These are phyloP conservation scores for Turdus rufiventris DNA, from an alignment of 2,113 vertebrate species.

Conservation along the genomic window DNA sequence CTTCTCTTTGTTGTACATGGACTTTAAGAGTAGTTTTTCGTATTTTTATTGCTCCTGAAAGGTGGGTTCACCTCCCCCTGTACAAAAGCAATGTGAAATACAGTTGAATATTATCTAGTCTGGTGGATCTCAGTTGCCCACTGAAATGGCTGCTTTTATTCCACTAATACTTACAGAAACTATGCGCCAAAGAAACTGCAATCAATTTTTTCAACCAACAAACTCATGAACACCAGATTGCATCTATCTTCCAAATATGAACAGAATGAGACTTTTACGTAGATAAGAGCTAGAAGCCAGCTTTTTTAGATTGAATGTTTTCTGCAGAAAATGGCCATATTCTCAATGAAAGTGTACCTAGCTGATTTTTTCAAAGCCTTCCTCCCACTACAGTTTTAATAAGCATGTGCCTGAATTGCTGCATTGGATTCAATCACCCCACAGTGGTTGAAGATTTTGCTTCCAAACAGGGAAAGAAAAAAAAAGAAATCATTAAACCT, in stretches of 20 bases:
- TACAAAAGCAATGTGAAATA: neutral
- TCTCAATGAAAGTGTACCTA: neutral
- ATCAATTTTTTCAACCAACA: neutral
- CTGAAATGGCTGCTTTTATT: neutral
- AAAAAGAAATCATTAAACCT: neutral
- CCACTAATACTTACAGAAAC: neutral
- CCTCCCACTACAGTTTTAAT: neutral
- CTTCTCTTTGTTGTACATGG: accelerated
- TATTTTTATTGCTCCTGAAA: neutral
- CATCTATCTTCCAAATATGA: neutral
- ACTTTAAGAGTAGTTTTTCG: neutral
- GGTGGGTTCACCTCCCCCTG: neutral
- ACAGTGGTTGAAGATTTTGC: neutral
- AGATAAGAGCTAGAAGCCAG: neutral
- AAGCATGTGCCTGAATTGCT: neutral
- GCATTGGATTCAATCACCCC: neutral
- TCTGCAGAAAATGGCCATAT: neutral
- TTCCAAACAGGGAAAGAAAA: neutral
- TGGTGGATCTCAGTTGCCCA: neutral
- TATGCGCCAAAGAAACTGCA: neutral
- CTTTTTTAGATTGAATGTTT: neutral
- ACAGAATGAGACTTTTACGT: neutral
- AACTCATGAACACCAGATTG: neutral
- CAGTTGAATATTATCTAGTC: neutral
- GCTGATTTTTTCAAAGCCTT: neutral